phyloP scores from a whole-genome alignment of 2,888 invertebrate genomes.

The Ormyrus thymus region DNA sequence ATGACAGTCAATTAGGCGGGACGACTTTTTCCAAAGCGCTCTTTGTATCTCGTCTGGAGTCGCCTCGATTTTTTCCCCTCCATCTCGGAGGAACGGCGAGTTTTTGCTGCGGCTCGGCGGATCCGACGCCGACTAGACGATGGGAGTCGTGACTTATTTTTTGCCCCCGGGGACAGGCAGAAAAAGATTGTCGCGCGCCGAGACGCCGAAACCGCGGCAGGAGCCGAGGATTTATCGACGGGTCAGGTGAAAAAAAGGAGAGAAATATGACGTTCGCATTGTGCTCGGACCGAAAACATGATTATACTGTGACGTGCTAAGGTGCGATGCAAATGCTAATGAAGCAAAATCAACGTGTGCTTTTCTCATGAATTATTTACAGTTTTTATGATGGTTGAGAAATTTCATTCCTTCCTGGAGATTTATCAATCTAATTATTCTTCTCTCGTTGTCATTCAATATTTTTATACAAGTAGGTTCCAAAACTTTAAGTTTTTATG shows the following conservation, averaged over 20 bases:
- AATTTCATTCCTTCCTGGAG: too few relatives aligned
- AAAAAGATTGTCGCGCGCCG: slow-evolving; percentile 14
- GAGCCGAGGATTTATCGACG: slow-evolving; percentile 28
- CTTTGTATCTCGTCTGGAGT: background rate
- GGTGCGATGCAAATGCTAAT: slow-evolving; percentile 28
- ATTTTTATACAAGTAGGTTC: too few relatives aligned
- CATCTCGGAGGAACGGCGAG: background rate
- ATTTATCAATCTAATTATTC: too few relatives aligned
- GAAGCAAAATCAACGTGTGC: background rate
- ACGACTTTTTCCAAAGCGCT: slow-evolving; percentile 55
- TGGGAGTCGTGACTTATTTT: slow-evolving; percentile 9
- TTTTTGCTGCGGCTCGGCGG: background rate
- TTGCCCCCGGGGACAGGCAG: background rate
- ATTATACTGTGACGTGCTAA: slow-evolving; percentile 59
- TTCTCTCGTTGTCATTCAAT: too few relatives aligned
- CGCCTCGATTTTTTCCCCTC: background rate
- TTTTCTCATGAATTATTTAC: too few relatives aligned
- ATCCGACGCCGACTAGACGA: background rate
- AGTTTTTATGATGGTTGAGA: too few relatives aligned
- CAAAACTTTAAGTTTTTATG: too few relatives aligned
- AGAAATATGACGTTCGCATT: slow-evolving; percentile 59
- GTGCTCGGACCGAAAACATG: slow-evolving; percentile 59
- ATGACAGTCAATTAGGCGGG: slow-evolving; percentile 59
- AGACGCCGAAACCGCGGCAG: slow-evolving; percentile 16
- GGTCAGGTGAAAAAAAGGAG: slow-evolving; percentile 7